phyloP scores from a whole-genome alignment of 2,888 invertebrate genomes.

The Mystacides longicornis region DNA sequence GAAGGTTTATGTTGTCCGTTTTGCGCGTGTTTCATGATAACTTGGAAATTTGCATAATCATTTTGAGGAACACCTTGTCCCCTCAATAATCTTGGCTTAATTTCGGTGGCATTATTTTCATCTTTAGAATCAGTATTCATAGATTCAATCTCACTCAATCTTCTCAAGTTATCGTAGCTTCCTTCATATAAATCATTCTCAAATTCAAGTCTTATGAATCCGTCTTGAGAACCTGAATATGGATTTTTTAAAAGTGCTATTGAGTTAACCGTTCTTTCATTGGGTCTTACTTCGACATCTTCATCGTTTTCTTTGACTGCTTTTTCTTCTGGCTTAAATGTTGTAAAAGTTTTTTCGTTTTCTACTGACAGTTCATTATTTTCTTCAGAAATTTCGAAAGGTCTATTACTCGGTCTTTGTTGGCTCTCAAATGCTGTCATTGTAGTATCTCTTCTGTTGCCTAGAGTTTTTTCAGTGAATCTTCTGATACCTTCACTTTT shows the following conservation, averaged over 20 bases:
- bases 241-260: conserved; percentile 8
- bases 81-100: not conserved
- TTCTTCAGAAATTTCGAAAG: not conserved
- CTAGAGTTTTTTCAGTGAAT: conserved; percentile 29
- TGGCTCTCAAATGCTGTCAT: conserved; percentile 34
- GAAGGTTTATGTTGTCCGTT: not conserved
- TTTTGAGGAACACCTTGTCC: not conserved
- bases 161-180: not conserved
- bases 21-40: not conserved
- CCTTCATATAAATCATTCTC: conserved; percentile 11
- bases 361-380: not conserved
- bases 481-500: conserved; percentile 35
- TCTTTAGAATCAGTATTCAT: not conserved
- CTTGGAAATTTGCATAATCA: not conserved
- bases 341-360: not conserved
- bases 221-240: conserved; percentile 11
- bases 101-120: not conserved
- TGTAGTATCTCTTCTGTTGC: conserved; percentile 37
- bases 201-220: conserved; percentile 16
- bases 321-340: not conserved
- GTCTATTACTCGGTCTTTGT: conserved; percentile 24
- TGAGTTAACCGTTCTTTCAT: no score
- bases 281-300: not conserved
- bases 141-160: not conserved
- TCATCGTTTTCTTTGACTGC: not conserved